Conservation (phyloP, 2,113 vertebrate genomes). For the Lanius ludovicianus region DNA sequence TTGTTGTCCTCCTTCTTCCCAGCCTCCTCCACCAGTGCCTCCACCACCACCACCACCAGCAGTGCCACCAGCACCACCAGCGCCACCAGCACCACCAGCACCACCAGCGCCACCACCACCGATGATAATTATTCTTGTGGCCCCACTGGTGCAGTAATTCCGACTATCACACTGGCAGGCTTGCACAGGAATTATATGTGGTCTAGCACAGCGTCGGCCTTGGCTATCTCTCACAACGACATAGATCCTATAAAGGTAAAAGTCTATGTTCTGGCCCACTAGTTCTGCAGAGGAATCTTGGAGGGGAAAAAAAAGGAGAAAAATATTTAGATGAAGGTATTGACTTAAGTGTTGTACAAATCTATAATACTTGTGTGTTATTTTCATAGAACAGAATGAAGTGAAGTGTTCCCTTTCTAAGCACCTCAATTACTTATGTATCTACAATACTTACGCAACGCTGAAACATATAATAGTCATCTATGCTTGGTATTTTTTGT, state of each 20-base stretch:
- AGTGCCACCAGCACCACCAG: not conserved
- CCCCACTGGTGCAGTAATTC: constrained; percentile 40
- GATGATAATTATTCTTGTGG: not conserved
- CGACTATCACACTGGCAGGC: constrained; percentile 59
- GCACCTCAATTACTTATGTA: not conserved
- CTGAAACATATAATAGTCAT: not conserved
- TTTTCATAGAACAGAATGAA: not conserved
- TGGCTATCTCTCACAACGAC: constrained; percentile 25
- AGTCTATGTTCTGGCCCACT: constrained; percentile 35
- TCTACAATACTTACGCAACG: not conserved
- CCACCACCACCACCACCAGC: not conserved
- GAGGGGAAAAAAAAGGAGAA: rapidly evolving
- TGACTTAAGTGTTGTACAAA: not conserved
- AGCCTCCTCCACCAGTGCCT: not conserved
- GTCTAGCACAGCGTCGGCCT: constrained; percentile 37
- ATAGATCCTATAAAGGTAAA: constrained; percentile 28
- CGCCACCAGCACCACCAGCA: not conserved
- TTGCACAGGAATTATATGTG: constrained; percentile 54
- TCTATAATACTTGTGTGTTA: not conserved
- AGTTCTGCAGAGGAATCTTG: constrained; percentile 58
- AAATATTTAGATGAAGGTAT: not conserved
- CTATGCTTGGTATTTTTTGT: not conserved
- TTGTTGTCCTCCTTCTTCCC: not conserved
- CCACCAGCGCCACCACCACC: rapidly evolving
- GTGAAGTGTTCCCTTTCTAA: not conserved